Base-by-base conservation (phyloP, 2,113 vertebrate genomes). In the Herpetotheres cachinnans region DNA sequence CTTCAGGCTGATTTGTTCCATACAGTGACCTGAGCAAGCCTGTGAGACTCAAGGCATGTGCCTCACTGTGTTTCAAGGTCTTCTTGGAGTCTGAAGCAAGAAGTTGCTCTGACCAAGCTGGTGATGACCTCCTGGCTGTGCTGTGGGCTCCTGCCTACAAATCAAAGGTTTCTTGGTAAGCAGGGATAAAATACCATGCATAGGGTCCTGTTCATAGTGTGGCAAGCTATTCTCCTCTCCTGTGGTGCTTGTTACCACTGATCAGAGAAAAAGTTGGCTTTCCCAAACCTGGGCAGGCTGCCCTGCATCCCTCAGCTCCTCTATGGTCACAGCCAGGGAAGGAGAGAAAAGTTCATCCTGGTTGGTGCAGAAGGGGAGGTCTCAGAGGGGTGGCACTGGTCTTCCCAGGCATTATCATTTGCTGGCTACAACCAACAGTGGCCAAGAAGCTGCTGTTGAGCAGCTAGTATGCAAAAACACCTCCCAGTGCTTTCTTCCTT, bases 1-100 rank as follows among this genome's bases (percentile, higher is more conserved):
- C 83, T 90, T 95, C 90, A 84, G 27, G 47, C 63, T 95, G 93
- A 97, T 96, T 90, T 94, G 63, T 96, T 97, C 87, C 95, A 93
- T 83, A 66, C 70, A 78, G 65, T 38, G 94, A 95, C 77, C 91
- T 90, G 85, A 71, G 61, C 0, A 0, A 95, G 88, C 18, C 83
- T 90, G 71, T 0, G 0, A 93, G 66, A 46, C 65, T 83, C 0
- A 0, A 86, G 67, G 61, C 30, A 11, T 61, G 18, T 81, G 52
- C 69, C 55, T 93, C 17, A 9, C 67, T 94, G 52, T 63, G 62
- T 62, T 90, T 86, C 78, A 84, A 82, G 40, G 36, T 88, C 56
- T 81, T 90, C 61, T 80, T 86, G 30, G 86, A 92, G 18, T 82
- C 34, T 55, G 58, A 58, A 93, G 46, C n/a, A 85, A 85, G 61